Base-by-base conservation (phyloP, 2,113 vertebrate species). In the Rhinoderma darwinii region DNA sequence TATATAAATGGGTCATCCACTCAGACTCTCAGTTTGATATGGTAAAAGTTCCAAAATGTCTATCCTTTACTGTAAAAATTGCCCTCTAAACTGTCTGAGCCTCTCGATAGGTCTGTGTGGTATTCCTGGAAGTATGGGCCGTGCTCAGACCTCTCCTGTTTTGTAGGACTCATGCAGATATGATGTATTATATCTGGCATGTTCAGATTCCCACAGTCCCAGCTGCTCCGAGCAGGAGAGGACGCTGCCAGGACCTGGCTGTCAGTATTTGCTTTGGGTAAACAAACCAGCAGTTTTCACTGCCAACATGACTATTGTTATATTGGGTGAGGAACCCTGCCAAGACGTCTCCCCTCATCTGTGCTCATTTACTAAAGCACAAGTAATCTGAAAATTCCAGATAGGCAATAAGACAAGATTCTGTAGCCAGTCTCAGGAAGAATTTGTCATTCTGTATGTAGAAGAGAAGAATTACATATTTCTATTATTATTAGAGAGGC, bases 181-280 rank as follows among this genome's bases (percentile, higher is more conserved):
- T 63, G 73, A 84, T 85, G 73, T 66, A 85, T 85, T 47, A 44
- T 77, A 25, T 85, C 83, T 85, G 70, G 83, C 72, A 61, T 68
- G 25, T 17, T 61, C 70, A 76, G 0, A 85, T 85, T 85, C 83
- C 83, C 84, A 78, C 41, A 77, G 41, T 22, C 37, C 22, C n/a
- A 37, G 83, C 83, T 44, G 35, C 37, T 63, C 17, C 2, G 54
- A 14, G 27, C 20, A 73, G 54, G 25, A 27, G 37, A 63, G 37
- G 25, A 35, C 30, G 70, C 25, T 61, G 83, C 72, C 83, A 84
- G 41, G 35, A 84, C 51, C 51, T 17, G 54, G 35, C 25, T 84
- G 51, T 54, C 83, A 84, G 35, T 61, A 44, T 75, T 59, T 63
- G 74, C 30, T 66, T 77, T 85, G 39, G 72, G 72, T 22, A n/a